Evolutionary conservation across 2,888 invertebrate genomes (phyloP).

Genomic region (Tetramorium bicarinatum): DNA sequence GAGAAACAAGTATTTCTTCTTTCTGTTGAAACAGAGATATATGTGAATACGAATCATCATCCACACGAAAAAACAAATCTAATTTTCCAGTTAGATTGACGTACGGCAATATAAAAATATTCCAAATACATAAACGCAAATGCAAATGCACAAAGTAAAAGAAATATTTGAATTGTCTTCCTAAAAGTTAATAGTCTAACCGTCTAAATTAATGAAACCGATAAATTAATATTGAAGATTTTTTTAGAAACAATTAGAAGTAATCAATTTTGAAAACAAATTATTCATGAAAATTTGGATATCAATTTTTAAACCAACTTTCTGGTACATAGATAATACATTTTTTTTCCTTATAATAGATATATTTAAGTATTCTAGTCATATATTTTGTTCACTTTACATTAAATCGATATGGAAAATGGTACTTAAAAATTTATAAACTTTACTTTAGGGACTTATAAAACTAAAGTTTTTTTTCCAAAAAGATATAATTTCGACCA

Average conservation of each 20-base stretch:
- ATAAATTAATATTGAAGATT: not conserved
- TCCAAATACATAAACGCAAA: not conserved
- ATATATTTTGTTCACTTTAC: not conserved
- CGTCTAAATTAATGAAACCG: not conserved
- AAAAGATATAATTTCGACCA: constrained; percentile 14
- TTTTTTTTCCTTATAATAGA: not conserved
- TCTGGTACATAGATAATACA: not conserved
- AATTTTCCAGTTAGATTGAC: constrained; percentile 24
- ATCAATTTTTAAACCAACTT: constrained; percentile 10
- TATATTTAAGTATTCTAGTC: not conserved
- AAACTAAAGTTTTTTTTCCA: not conserved
- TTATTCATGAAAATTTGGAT: not conserved
- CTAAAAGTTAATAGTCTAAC: not conserved
- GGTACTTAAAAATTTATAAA: not conserved
- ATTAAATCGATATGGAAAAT: not conserved
- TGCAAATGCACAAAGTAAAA: not conserved
- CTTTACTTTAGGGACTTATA: not conserved
- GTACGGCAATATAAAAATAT: not conserved
- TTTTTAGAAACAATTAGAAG: not conserved
- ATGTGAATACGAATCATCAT: constrained; percentile 40
- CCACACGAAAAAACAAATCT: constrained; percentile 17
- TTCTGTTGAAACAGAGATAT: constrained; percentile 30
- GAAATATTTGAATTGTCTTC: not conserved
- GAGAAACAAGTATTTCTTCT: constrained; percentile 35
- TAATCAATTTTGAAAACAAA: not conserved